phyloP scores from a whole-genome alignment of 2,113 vertebrate species.

The Hydrolagus affinis region DNA sequence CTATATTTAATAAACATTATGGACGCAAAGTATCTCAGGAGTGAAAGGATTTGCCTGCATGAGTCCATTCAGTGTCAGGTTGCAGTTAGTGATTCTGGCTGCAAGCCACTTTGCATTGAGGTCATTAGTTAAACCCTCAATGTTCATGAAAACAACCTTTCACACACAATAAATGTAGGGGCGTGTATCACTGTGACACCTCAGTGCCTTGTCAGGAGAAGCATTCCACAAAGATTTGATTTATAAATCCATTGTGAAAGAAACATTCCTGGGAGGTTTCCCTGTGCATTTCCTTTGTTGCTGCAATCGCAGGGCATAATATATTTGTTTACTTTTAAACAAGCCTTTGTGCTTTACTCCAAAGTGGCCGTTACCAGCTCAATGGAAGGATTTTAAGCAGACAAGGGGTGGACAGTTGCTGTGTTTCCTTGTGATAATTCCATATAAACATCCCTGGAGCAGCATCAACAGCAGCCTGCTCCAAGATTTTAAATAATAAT shows the following conservation, averaged over 20 bases:
- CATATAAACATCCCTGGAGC: background rate
- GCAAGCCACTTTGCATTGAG: background rate
- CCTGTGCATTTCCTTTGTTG: conserved; percentile 1
- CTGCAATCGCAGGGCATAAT: background rate
- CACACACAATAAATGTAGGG: background rate
- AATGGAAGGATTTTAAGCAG: background rate
- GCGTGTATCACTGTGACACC: too few relatives aligned
- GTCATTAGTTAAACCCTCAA: background rate
- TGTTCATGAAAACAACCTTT: conserved; percentile 14
- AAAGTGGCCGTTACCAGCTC: background rate
- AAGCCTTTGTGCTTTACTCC: background rate
- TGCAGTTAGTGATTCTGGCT: conserved; percentile 19
- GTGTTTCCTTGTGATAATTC: too few relatives aligned
- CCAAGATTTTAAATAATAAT: background rate
- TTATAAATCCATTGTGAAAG: background rate
- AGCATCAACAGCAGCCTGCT: background rate
- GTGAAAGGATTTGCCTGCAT: background rate
- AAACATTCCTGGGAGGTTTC: background rate
- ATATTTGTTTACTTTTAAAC: background rate
- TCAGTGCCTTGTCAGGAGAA: background rate
- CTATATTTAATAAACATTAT: conserved; percentile 30
- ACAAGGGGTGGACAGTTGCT: too few relatives aligned
- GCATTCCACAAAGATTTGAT: background rate
- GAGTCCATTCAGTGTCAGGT: conserved; percentile 16
- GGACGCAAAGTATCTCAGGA: background rate